Conservation (phyloP, 2,888 invertebrate genomes). For the Hemicrepidius hirtus region DNA sequence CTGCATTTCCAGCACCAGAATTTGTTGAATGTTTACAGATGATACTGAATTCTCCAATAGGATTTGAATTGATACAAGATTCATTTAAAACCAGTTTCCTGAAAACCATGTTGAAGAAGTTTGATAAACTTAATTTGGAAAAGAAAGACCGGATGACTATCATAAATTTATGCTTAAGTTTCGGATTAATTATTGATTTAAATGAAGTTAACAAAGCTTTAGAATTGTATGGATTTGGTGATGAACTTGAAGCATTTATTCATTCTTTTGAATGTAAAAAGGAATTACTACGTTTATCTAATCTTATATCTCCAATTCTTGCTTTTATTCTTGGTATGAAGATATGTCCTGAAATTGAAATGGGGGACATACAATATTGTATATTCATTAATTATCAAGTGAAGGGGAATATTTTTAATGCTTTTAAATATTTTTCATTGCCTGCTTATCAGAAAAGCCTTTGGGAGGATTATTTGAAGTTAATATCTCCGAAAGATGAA, state of each 20-base stretch:
- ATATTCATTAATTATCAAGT: no score
- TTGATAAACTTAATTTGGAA: background rate
- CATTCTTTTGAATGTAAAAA: no score
- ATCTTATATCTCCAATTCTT: no score
- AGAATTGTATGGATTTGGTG: slow-evolving; percentile 2
- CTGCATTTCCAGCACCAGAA: background rate
- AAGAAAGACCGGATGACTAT: background rate
- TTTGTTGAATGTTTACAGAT: slow-evolving; percentile 37
- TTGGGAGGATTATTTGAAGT: background rate
- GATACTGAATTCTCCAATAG: slow-evolving; percentile 13
- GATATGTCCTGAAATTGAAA: no score
- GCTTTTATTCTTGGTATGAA: background rate
- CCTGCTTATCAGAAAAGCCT: background rate
- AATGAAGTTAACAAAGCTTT: no score
- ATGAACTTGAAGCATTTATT: background rate
- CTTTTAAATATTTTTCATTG: no score
- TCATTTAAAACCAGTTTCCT: no score
- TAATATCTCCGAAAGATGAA: background rate
- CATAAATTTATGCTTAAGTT: background rate
- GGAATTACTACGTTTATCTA: no score
- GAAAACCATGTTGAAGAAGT: no score
- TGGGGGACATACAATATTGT: no score
- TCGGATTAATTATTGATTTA: background rate
- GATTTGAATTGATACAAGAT: no score
- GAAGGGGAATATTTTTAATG: no score